Percentiles rank a stretch among this genome's conserved stretches.
phyloP scores from a whole-genome alignment of 2,888 invertebrate species.

The Cerastis rubricosa region DNA sequence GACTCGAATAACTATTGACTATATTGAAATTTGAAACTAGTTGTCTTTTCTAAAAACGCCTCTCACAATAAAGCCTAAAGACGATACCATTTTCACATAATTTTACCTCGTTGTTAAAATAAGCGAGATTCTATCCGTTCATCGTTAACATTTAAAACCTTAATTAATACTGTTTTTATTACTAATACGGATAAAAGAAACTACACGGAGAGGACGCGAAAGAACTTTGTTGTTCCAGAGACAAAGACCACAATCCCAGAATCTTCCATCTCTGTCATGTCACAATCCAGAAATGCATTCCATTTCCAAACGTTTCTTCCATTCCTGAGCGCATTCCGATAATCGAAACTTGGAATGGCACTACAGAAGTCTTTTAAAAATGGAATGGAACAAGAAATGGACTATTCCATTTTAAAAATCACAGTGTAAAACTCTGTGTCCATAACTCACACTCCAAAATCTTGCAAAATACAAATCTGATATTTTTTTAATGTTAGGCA shows the following conservation, averaged over 20 bases:
- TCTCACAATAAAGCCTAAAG: conserved; percentile 58
- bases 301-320: conserved; percentile 62
- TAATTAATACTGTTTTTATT: conserved; percentile 80
- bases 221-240: conserved; percentile 63
- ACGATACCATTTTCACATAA: conserved; percentile 60
- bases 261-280: conserved; percentile 58
- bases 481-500: conserved; percentile 84
- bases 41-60: conserved; percentile 78
- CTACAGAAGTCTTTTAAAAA: conserved; percentile 69
- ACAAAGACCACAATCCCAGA: conserved; percentile 59
- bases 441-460: conserved; percentile 69
- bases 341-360: conserved; percentile 67
- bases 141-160: conserved; percentile 75
- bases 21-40: conserved; percentile 78
- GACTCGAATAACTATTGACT: conserved; percentile 85
- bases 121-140: conserved; percentile 69
- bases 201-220: conserved; percentile 74
- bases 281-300: conserved; percentile 68
- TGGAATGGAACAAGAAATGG: conserved; percentile 71
- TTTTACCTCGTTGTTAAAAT: conserved; percentile 68
- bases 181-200: conserved; percentile 77
- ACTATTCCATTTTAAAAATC: conserved; percentile 70
- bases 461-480: conserved; percentile 78
- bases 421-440: conserved; percentile 68
- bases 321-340: conserved; percentile 65